Evolutionary conservation across 2,797 vertebrate genomes (phyloP), one percentile per base, ranked within the genome.

Genomic region (Acipenser ruthenus): DNA sequence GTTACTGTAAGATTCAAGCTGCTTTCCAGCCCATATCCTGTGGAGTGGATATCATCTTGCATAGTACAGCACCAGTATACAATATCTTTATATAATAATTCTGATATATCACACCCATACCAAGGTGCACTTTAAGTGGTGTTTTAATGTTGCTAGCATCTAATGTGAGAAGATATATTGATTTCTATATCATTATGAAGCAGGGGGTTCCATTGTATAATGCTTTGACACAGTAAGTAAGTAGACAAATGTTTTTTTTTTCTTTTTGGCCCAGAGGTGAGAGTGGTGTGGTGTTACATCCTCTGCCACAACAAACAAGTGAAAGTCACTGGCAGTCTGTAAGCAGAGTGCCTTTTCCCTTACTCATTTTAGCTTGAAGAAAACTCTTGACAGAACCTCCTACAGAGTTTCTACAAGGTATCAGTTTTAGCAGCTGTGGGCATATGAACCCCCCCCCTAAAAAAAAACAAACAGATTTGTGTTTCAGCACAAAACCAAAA

Each of bases 401-500:
- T 13, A 53, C 8, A 53, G 4, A 8, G 12, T 58, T 58, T 58
- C 15, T 58, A 58, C 52, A 53, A 53, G 52, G 52, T 53, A 12
- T 53, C 52, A 53, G 7, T 58, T 58, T 58, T 11, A 6, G 11
- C 55, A 58, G 15, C 55, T 15, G 11, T 58, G 55, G 12, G 12
- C 15, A 13, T 12, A 58, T 13, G 12, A n/a, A n/a, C n/a, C n/a
- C n/a, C n/a, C n/a, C n/a, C n/a, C n/a, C n/a, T n/a, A 58, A 13
- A 18, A n/a, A n/a, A n/a, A n/a, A n/a, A n/a, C n/a, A n/a, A 13
- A 58, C 12, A 58, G 15, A 58, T 53, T 7, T 58, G 10, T 58
- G 55, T 58, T 58, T 11, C 12, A 58, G 11, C 12, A 58, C 55
- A 58, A n/a, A 58, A 13, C 55, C 55, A 62, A 67, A 62, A 51